Percentiles rank a stretch among this genome's conserved stretches.
Evolutionary conservation across 2,113 vertebrate species (phyloP).

Genomic region (Cyprinodon tularosa): DNA sequence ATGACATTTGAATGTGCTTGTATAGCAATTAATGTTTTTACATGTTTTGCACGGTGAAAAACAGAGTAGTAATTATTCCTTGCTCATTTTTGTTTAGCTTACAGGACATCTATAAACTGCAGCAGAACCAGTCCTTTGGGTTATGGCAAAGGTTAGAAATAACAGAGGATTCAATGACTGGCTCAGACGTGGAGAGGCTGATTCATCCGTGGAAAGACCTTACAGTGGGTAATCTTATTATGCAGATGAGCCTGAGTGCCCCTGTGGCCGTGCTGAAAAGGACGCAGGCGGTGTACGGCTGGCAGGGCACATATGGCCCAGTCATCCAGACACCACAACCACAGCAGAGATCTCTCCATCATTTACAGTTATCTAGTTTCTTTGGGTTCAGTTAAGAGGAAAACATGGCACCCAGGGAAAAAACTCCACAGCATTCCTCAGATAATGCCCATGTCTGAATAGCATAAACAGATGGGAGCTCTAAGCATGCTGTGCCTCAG

Average conservation of each 20-base stretch:
- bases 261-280: conserved; percentile 31
- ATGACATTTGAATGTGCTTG: no score
- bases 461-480: conserved; percentile 73
- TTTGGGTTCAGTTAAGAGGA: conserved; percentile 55
- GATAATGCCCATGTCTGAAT: conserved; percentile 69
- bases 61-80: not conserved
- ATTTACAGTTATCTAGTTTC: conserved; percentile 61
- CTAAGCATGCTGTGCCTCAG: conserved; percentile 42
- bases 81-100: conserved; percentile 9
- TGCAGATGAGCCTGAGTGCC: conserved; percentile 57
- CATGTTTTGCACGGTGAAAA: conserved; percentile 4
- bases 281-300: conserved; percentile 12
- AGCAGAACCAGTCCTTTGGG: conserved; percentile 2
- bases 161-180: conserved; percentile 44
- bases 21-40: no score
- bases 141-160: conserved; percentile 37
- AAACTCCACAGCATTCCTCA: conserved; percentile 74
- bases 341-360: conserved; percentile 48
- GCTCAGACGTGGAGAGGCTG: conserved; percentile 40
- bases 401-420: conserved; percentile 38
- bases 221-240: conserved; percentile 58
- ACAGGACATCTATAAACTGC: not conserved
- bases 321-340: conserved; percentile 29
- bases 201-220: conserved; percentile 61
- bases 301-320: conserved; percentile 29